Evolutionary conservation across 2,888 invertebrate genomes (phyloP), one percentile per base, ranked within the genome.

Genomic region (Yponomeuta plumbellus): DNA sequence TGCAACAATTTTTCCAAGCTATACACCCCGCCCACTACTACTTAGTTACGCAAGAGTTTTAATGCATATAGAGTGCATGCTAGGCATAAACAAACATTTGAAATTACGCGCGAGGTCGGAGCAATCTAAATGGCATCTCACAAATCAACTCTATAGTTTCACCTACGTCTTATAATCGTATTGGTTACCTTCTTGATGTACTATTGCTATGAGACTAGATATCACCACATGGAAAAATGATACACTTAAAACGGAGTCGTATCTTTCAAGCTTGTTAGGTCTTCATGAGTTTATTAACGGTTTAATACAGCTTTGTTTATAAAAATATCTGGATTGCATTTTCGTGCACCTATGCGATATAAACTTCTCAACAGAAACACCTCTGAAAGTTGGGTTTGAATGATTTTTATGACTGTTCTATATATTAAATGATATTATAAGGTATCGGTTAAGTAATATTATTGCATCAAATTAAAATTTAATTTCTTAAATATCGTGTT

Each of bases 101-200:
- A 52, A 52, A 52, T 52, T 52, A 17, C 44, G 17, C 44, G 44
- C 77, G 73, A 83, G 84, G 84, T 74, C 81, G 75, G 64, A 70
- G 76, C 76, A 82, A 85, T 84, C 72, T 76, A 79, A 76, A 74
- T 72, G 74, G 77, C 80, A 79, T 75, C 75, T 71, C 69, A 69
- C 69, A 69, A 72, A 75, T 74, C 69, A 70, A 68, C 64, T 57
- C 59, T 64, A 40, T 52, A 17, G 44, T 52, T 52, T 52, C 44
- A 17, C 44, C 17, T 52, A 52, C 17, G 5, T 1, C 2, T 13
- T 13, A 0, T 1, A 3, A 52, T 17, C 44, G 0, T 17, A 17
- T 17, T 52, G 44, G 44, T 52, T 13, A 17, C 5, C 17, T 52
- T 3, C 17, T 17, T 3, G 2, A 17, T 52, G 44, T 17, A 52